phyloP scores from a whole-genome alignment of 1,140 invertebrate species.

The Saccostrea echinata region DNA sequence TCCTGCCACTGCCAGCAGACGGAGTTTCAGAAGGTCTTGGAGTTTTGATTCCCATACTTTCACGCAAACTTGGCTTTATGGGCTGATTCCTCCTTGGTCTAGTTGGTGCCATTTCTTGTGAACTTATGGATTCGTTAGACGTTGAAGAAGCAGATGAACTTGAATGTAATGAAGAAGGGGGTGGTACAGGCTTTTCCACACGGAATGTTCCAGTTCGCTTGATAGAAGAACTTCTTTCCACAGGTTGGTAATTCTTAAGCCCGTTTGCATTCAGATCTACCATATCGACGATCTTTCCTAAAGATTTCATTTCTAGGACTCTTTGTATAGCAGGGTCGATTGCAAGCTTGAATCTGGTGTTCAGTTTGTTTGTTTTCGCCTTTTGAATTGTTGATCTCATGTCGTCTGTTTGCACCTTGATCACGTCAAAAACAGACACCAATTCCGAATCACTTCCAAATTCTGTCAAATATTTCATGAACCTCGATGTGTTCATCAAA shows the following conservation, averaged over 20 bases:
- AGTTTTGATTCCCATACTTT: slow-evolving; percentile 32
- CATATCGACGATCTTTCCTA: slow-evolving; percentile 66
- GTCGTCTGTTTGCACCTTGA: slow-evolving; percentile 65
- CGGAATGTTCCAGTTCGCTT: slow-evolving; percentile 66
- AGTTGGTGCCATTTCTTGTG: slow-evolving; percentile 57
- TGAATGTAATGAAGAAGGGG: slow-evolving; percentile 41
- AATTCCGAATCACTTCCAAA: slow-evolving; percentile 68
- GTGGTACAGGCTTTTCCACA: slow-evolving; percentile 56
- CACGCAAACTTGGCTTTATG: slow-evolving; percentile 25
- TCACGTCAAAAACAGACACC: slow-evolving; percentile 65
- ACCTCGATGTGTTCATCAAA: slow-evolving; percentile 61
- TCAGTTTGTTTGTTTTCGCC: slow-evolving; percentile 62
- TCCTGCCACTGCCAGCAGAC: not conserved
- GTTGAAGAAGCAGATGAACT: slow-evolving; percentile 56
- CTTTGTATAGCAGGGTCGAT: slow-evolving; percentile 58
- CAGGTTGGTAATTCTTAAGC: slow-evolving; percentile 46
- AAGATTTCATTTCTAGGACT: slow-evolving; percentile 58
- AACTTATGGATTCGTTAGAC: slow-evolving; percentile 65
- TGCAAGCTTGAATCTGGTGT: slow-evolving; percentile 63
- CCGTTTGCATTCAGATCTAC: slow-evolving; percentile 64
- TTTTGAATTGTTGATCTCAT: slow-evolving; percentile 62
- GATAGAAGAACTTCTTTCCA: slow-evolving; percentile 57
- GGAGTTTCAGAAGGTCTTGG: not conserved
- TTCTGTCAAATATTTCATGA: slow-evolving; percentile 61
- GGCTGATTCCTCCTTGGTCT: slow-evolving; percentile 43